phyloP scores from a whole-genome alignment of 1,140 invertebrate species.

The Megathymus violae region DNA sequence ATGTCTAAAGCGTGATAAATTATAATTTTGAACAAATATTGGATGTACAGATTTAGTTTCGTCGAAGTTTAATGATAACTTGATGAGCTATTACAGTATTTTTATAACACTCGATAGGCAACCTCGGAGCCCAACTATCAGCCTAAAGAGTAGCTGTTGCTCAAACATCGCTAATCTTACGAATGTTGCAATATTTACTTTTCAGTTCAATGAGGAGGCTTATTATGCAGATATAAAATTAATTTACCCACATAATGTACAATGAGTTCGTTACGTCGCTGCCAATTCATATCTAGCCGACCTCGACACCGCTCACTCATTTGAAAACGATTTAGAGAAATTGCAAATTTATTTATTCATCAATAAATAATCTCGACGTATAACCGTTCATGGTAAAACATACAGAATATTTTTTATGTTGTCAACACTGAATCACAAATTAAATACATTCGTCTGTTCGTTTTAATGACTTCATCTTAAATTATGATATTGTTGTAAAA shows the following conservation, averaged over 20 bases:
- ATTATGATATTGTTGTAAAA: too few relatives aligned
- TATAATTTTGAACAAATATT: too few relatives aligned
- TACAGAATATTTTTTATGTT: not conserved
- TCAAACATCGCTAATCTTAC: constrained; percentile 17
- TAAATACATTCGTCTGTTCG: too few relatives aligned
- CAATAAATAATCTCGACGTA: too few relatives aligned
- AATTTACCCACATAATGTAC: constrained; percentile 30
- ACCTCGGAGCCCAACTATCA: constrained; percentile 42
- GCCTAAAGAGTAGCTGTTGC: constrained; percentile 32
- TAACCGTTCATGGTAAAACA: constrained; percentile 10
- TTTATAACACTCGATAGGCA: constrained; percentile 37
- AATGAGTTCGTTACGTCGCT: constrained; percentile 29
- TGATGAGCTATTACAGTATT: constrained; percentile 35
- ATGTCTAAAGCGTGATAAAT: too few relatives aligned
- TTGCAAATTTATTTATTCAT: constrained; percentile 26
- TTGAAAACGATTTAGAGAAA: constrained; percentile 35
- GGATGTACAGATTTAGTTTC: not conserved
- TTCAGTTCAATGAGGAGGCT: constrained; percentile 28
- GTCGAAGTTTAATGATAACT: constrained; percentile 28
- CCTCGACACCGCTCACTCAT: constrained; percentile 26
- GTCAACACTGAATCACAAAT: too few relatives aligned
- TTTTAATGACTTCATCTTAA: too few relatives aligned
- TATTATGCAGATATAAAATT: constrained; percentile 33
- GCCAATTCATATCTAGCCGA: constrained; percentile 22
- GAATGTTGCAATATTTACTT: constrained; percentile 31